A percentile compares a stretch with the other conserved stretches of the same genome.
Evolutionary conservation across 2,888 invertebrate species (phyloP).

Genomic region (Azorinus chamasolen): DNA sequence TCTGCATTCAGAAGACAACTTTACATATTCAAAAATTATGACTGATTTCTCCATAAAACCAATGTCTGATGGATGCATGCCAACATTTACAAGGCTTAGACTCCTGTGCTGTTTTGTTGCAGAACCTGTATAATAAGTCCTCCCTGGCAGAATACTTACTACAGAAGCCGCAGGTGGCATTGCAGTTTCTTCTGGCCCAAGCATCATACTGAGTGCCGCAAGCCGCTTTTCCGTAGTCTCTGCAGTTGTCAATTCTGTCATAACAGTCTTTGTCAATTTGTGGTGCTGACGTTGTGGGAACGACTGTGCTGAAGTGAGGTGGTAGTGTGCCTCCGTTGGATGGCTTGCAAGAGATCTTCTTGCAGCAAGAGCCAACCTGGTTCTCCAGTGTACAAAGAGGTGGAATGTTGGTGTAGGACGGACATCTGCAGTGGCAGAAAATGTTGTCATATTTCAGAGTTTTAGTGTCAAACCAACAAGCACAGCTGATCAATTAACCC

Average conservation of each 20-base stretch:
- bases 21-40: too few species aligned
- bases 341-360: constrained; percentile 52
- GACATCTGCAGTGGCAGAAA: constrained; percentile 55
- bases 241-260: constrained; percentile 69
- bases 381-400: constrained; percentile 58
- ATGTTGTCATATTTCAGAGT: not conserved
- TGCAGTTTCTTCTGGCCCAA: constrained; percentile 75
- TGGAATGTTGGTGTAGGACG: constrained; percentile 67
- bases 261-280: constrained; percentile 48
- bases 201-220: constrained; percentile 63
- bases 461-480: too few species aligned
- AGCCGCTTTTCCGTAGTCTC: constrained; percentile 61
- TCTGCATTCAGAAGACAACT: too few species aligned
- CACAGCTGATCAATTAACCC: too few species aligned
- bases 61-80: too few species aligned
- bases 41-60: too few species aligned
- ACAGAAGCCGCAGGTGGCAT: constrained; percentile 67
- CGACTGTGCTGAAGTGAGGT: constrained; percentile 48
- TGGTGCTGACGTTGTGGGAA: constrained; percentile 49
- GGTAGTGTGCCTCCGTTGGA: constrained; percentile 37
- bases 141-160: constrained; percentile 58
- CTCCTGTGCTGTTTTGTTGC: too few species aligned
- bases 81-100: too few species aligned
- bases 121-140: too few species aligned
- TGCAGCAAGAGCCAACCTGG: constrained; percentile 65